Conservation (phyloP, 2,797 vertebrate species). For the Lepus oiostolus region DNA sequence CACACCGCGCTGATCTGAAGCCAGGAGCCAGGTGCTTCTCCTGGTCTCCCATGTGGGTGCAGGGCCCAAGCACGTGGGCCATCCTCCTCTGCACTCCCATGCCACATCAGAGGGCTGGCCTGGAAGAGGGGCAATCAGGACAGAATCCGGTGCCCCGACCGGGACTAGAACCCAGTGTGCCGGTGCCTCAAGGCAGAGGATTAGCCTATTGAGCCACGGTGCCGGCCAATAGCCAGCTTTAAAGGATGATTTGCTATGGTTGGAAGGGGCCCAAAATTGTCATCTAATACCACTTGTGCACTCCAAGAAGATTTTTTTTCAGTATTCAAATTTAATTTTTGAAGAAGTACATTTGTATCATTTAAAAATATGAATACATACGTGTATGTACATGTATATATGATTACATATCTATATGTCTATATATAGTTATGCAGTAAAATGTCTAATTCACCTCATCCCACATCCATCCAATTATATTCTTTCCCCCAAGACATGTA, state of each 20-base stretch:
- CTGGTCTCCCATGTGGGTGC: too few species aligned
- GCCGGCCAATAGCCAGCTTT: background rate
- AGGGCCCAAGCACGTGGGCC: too few species aligned
- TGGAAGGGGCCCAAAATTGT: background rate
- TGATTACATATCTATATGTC: background rate
- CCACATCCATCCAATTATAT: background rate
- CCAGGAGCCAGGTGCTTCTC: too few species aligned
- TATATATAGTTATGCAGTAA: background rate
- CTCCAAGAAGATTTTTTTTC: slow-evolving; percentile 41
- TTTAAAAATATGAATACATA: slow-evolving; percentile 37
- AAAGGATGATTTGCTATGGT: background rate
- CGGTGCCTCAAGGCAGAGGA: too few species aligned
- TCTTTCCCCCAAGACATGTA: background rate
- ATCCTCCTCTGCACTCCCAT: too few species aligned
- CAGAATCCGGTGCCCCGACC: too few species aligned
- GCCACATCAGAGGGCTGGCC: too few species aligned
- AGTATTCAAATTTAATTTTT: slow-evolving; percentile 58
- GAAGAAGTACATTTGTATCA: slow-evolving; percentile 26
- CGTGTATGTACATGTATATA: background rate
- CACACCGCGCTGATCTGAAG: too few species aligned
- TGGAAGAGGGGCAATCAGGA: too few species aligned
- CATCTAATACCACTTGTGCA: background rate
- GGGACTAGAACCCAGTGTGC: too few species aligned
- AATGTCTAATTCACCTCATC: background rate
- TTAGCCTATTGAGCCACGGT: too few species aligned